Conservation (phyloP, 2,113 vertebrate genomes). For the Mola mola region DNA sequence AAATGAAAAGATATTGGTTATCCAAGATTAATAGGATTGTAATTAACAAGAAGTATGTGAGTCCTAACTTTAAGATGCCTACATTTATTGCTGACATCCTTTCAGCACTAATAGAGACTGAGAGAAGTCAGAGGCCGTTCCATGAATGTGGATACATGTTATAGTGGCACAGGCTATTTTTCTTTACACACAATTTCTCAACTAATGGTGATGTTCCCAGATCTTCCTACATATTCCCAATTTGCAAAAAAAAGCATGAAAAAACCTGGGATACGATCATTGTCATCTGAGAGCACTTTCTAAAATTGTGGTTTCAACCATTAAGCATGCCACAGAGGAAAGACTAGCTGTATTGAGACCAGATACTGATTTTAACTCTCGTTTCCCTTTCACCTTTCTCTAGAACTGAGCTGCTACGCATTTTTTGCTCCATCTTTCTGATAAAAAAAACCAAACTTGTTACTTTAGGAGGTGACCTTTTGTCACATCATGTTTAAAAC, state of each 20-base stretch:
- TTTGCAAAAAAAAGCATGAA: slow-evolving; percentile 57
- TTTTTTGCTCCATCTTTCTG: neutral
- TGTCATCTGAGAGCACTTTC: slow-evolving; percentile 55
- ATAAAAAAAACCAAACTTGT: slow-evolving; percentile 3
- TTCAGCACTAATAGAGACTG: neutral
- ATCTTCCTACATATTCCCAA: slow-evolving; percentile 62
- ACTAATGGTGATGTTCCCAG: slow-evolving; percentile 43
- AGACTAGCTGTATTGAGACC: slow-evolving; percentile 8
- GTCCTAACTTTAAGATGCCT: neutral
- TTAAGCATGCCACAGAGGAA: slow-evolving; percentile 13
- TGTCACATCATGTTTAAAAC: slow-evolving; percentile 26
- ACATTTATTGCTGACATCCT: neutral
- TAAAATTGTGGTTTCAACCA: slow-evolving; percentile 22
- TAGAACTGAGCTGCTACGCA: neutral
- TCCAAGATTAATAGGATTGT: neutral
- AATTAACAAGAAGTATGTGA: neutral
- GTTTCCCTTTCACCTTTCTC: slow-evolving; percentile 2
- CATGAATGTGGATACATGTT: slow-evolving; percentile 34
- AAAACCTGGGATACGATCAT: slow-evolving; percentile 25
- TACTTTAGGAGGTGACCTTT: slow-evolving; percentile 49
- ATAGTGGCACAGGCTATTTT: slow-evolving; percentile 13
- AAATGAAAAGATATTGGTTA: neutral
- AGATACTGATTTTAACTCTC: neutral
- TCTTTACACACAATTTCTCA: slow-evolving; percentile 35
- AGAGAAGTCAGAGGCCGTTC: neutral